These are phyloP conservation scores for Kobus ellipsiprymnus DNA, from an alignment of 2,113 vertebrate genomes.

Conservation along the genomic window DNA sequence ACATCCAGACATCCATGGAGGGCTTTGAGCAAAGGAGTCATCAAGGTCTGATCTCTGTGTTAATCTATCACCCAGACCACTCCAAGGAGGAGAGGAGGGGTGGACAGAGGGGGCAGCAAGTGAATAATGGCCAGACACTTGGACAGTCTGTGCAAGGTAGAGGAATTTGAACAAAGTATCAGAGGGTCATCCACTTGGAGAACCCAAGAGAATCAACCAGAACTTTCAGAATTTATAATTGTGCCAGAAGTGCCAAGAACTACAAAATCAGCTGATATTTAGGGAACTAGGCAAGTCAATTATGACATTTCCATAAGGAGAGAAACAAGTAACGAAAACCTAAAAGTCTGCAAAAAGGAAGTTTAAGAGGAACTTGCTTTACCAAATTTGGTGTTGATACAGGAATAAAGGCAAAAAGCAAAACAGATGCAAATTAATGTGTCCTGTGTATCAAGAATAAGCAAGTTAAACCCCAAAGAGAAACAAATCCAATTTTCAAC, in stretches of 20 bases:
- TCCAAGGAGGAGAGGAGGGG: fast-evolving
- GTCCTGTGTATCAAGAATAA: neutral
- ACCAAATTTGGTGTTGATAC: neutral
- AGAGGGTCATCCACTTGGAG: neutral
- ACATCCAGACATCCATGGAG: neutral
- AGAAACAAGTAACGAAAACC: neutral
- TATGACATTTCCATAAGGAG: neutral
- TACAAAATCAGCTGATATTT: neutral
- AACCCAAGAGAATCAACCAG: neutral
- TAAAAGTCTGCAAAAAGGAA: neutral
- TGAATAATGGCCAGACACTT: neutral
- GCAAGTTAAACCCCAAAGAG: neutral
- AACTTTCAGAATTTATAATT: neutral
- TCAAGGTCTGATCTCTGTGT: neutral
- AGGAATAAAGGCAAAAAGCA: neutral
- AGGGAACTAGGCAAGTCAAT: neutral
- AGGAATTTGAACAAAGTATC: neutral
- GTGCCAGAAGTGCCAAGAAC: neutral
- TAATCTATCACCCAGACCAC: fast-evolving
- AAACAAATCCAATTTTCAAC: neutral
- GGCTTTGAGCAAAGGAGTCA: neutral
- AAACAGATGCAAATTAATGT: neutral
- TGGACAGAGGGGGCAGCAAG: too few relatives aligned
- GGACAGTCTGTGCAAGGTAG: neutral
- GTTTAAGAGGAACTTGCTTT: neutral